phyloP scores from a whole-genome alignment of 1,140 invertebrate genomes.

The Formica selysi region DNA sequence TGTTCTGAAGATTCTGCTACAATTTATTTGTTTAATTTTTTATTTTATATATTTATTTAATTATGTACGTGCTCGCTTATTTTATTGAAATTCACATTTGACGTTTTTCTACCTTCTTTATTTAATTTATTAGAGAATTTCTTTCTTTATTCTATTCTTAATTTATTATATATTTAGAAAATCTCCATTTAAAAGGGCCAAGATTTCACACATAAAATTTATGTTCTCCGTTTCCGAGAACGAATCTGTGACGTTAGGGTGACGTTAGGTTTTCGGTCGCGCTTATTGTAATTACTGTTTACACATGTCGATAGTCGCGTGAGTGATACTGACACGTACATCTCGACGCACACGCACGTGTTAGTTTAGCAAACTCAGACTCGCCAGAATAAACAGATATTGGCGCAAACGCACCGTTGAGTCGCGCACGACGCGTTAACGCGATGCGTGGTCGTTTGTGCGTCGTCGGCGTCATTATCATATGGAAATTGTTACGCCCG shows the following conservation, averaged over 20 bases:
- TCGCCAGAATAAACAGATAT: slow-evolving; percentile 31
- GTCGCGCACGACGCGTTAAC: neutral
- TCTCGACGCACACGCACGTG: neutral
- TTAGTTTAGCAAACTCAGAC: neutral
- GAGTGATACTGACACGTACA: slow-evolving; percentile 25
- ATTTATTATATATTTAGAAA: neutral
- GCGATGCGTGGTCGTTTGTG: slow-evolving; percentile 26
- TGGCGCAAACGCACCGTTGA: slow-evolving; percentile 2
- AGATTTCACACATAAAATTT: neutral
- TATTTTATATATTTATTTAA: neutral
- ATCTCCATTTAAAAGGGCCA: neutral
- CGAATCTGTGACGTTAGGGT: neutral
- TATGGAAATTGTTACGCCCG: slow-evolving; percentile 48
- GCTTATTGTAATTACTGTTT: slow-evolving; percentile 37
- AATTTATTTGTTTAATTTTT: neutral
- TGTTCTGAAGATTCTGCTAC: neutral
- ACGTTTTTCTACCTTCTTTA: neutral
- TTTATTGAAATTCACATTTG: neutral
- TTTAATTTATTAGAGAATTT: neutral
- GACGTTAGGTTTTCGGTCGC: neutral
- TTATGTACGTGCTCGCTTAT: neutral
- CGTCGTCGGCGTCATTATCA: slow-evolving; percentile 31
- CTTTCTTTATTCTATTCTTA: neutral
- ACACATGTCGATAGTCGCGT: slow-evolving; percentile 24
- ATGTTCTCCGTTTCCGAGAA: neutral